A percentile compares a stretch with the other conserved stretches of the same genome.
Conservation (phyloP, 1,140 invertebrate species). For the Meloidogyne exigua region DNA sequence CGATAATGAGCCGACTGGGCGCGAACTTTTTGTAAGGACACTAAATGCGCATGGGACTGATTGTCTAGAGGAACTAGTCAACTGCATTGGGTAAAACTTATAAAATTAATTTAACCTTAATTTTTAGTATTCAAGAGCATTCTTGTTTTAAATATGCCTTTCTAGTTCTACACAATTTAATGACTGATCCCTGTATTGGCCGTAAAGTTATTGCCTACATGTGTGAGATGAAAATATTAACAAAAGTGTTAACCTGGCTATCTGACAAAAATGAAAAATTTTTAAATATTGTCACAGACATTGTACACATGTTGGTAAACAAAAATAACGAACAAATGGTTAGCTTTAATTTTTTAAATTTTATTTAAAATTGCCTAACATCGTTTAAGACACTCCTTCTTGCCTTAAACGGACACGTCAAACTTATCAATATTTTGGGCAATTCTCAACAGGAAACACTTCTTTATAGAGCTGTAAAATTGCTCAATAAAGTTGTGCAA, state of each 20-base stretch:
- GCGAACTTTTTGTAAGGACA: conserved; percentile 41
- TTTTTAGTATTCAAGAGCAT: conserved; percentile 26
- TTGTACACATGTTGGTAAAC: conserved; percentile 35
- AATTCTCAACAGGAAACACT: conserved; percentile 41
- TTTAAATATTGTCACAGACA: conserved; percentile 40
- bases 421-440: conserved; percentile 31
- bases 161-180: conserved; percentile 43
- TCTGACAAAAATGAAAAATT: conserved; percentile 46
- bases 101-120: not conserved
- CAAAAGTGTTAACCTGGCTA: conserved; percentile 37
- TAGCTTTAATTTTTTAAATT: conserved; percentile 13
- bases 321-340: conserved; percentile 47
- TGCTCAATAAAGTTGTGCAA: conserved; percentile 38
- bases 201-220: conserved; percentile 34
- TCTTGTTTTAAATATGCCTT: conserved; percentile 45
- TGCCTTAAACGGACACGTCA: conserved; percentile 36
- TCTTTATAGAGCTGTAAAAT: conserved; percentile 26
- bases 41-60: conserved; percentile 12
- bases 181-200: conserved; percentile 32
- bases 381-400: conserved; percentile 45
- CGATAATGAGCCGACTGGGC: conserved; percentile 38
- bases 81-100: conserved; percentile 26
- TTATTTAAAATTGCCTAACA: too few species aligned
- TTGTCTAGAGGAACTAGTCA: conserved; percentile 37
- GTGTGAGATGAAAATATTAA: conserved; percentile 31